Evolutionary conservation across 2,113 vertebrate species (phyloP).

Genomic region (Ameiurus melas): DNA sequence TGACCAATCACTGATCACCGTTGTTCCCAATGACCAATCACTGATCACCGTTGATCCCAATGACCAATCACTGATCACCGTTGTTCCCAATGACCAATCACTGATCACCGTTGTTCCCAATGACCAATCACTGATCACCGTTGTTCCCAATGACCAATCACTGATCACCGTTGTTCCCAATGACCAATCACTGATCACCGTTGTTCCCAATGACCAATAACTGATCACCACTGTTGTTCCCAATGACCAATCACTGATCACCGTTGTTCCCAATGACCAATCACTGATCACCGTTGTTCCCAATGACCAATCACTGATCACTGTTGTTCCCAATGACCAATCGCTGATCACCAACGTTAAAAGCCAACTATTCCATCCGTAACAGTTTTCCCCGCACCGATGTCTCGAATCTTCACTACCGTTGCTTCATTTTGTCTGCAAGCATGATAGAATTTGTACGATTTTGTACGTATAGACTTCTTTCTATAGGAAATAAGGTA

Average conservation of each 20-base stretch:
- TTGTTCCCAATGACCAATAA: too few relatives aligned
- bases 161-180: too few relatives aligned
- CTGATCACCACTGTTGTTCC: too few relatives aligned
- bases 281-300: too few relatives aligned
- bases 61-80: background rate
- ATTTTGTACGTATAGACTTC: too few relatives aligned
- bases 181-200: too few relatives aligned
- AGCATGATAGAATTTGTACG: background rate
- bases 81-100: background rate
- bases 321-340: too few relatives aligned
- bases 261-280: too few relatives aligned
- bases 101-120: background rate
- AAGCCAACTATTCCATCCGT: background rate
- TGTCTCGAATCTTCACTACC: background rate
- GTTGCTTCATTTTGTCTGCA: background rate
- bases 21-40: background rate
- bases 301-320: too few relatives aligned
- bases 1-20: background rate
- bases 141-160: background rate
- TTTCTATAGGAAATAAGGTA: background rate
- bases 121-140: background rate
- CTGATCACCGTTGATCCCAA: background rate
- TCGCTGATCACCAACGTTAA: too few relatives aligned
- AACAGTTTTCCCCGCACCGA: background rate
- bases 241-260: too few relatives aligned